phyloP scores from a whole-genome alignment of 2,888 invertebrate species.

The Halictus ligatus region DNA sequence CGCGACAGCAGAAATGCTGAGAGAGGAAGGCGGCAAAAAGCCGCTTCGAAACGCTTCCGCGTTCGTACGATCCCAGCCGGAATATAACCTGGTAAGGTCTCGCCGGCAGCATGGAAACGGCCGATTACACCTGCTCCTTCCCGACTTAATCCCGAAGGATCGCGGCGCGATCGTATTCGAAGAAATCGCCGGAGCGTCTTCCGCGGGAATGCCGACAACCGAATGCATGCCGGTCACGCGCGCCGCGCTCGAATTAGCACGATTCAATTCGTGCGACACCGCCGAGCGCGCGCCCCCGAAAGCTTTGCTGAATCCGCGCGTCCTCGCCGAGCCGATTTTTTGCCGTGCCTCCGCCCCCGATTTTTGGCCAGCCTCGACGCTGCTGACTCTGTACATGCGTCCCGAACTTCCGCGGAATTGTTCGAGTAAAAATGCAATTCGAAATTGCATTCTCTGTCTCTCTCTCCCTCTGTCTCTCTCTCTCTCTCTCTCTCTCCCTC shows the following conservation, averaged over 20 bases:
- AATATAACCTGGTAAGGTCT: slow-evolving; percentile 54
- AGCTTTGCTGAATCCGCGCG: slow-evolving; percentile 53
- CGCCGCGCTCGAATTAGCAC: slow-evolving; percentile 60
- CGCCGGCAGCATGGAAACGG: slow-evolving; percentile 61
- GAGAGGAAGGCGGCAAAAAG: slow-evolving; percentile 55
- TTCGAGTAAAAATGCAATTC: slow-evolving; percentile 4
- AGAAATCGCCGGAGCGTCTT: slow-evolving; percentile 53
- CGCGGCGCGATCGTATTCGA: slow-evolving; percentile 44
- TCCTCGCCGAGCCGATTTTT: slow-evolving; percentile 14
- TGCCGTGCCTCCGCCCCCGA: background rate
- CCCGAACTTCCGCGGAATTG: slow-evolving; percentile 5
- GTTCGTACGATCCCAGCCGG: slow-evolving; percentile 54
- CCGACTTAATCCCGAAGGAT: slow-evolving; percentile 65
- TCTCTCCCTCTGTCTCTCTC: no score
- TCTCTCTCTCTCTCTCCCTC: no score
- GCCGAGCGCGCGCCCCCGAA: background rate
- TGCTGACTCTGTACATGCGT: slow-evolving; percentile 16
- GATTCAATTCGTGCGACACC: slow-evolving; percentile 58
- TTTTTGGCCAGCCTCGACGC: slow-evolving; percentile 15
- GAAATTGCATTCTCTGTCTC: background rate
- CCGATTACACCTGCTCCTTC: slow-evolving; percentile 62
- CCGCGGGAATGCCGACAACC: slow-evolving; percentile 38
- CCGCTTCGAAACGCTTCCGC: slow-evolving; percentile 56
- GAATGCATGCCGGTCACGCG: slow-evolving; percentile 68
- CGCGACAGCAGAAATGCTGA: slow-evolving; percentile 58